Evolutionary conservation across 1,140 invertebrate species (phyloP).

Genomic region (Drosophila grimshawi): DNA sequence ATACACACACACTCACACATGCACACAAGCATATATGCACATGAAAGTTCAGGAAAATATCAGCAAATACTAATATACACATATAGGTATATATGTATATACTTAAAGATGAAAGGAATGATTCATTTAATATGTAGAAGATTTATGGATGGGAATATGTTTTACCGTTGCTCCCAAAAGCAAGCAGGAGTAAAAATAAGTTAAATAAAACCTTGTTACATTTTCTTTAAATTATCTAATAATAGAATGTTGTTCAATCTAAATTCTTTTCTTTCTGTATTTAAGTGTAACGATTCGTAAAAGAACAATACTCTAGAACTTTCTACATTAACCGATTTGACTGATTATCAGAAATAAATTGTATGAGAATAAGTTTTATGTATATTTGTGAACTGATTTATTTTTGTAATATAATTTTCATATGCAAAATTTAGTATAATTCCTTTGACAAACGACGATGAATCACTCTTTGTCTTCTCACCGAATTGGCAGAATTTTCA

Average conservation of each 20-base stretch:
- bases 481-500: slow-evolving; percentile 33
- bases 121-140: slow-evolving; percentile 20
- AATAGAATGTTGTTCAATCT: no score
- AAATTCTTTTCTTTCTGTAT: no score
- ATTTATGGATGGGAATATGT: neutral
- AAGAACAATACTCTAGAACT: no score
- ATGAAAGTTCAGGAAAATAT: slow-evolving; percentile 60
- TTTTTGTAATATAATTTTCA: no score
- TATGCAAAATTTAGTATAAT: no score
- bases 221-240: neutral
- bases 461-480: slow-evolving; percentile 20
- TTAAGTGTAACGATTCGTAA: no score
- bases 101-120: slow-evolving; percentile 14
- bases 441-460: slow-evolving; percentile 1
- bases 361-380: no score
- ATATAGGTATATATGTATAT: neutral
- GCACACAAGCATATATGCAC: slow-evolving; percentile 13
- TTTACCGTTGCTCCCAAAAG: no score
- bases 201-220: neutral
- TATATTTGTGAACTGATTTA: no score
- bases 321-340: no score
- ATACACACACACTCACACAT: slow-evolving; percentile 22
- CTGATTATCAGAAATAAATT: no score
- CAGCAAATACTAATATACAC: slow-evolving; percentile 21
- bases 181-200: neutral